Conservation (phyloP, 2,797 vertebrate genomes). For the Scolopax rusticola region DNA sequence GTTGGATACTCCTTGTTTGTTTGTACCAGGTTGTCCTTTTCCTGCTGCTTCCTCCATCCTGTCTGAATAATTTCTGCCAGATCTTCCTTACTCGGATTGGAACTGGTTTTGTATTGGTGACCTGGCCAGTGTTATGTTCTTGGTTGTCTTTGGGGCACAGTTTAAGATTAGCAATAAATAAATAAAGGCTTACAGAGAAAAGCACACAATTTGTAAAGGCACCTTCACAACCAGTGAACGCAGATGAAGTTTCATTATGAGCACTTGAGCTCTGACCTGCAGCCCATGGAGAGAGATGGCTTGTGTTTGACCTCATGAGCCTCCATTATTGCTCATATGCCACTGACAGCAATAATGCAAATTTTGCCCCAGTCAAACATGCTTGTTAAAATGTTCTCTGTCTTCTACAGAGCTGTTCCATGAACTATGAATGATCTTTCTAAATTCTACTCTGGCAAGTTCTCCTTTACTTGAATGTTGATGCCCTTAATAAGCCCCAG, state of each 20-base stretch:
- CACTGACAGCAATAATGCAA: neutral
- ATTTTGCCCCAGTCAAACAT: neutral
- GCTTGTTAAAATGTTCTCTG: neutral
- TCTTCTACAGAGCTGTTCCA: neutral
- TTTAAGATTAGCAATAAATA: neutral
- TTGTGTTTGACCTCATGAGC: neutral
- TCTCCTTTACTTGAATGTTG: neutral
- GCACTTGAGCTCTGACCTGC: neutral
- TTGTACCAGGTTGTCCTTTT: neutral
- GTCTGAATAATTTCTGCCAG: neutral
- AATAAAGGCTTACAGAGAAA: neutral
- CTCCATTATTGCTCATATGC: accelerated
- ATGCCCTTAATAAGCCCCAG: neutral
- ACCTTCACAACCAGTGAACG: neutral
- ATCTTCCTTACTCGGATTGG: neutral
- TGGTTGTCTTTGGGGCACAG: neutral
- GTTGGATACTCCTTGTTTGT: neutral
- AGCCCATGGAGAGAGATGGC: neutral
- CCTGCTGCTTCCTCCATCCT: neutral
- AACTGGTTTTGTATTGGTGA: neutral
- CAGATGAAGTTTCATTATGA: neutral
- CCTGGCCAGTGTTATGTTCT: neutral
- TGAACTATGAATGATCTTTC: neutral
- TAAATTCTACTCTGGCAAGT: neutral
- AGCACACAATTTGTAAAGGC: neutral